Evolutionary conservation across 2,888 invertebrate species (phyloP), one percentile per base, ranked within the genome.

Genomic region (Miltochrista miniata): DNA sequence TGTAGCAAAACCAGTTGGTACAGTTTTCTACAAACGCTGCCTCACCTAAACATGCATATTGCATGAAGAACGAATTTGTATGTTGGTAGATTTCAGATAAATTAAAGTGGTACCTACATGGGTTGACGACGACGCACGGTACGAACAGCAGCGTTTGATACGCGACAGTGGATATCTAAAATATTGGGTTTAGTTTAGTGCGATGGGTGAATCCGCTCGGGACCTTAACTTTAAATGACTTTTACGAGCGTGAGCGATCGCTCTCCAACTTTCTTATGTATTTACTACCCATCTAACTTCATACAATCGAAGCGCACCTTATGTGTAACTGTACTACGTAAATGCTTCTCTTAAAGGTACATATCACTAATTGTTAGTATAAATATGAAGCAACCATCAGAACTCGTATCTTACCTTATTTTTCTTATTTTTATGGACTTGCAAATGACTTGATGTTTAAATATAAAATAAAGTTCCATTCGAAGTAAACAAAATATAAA

Each of bases 401-500:
- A 51, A 53, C 48, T 39, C 41, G 40, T 24, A 24, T 24, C 1
- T 14, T 37, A 48, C 11, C 45, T 54, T 51, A 40, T 36, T 54
- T 51, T 64, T 67, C 40, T 49, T 18, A 64, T 58, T 61, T 55
- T 63, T 53, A 45, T 48, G 34, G 52, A 52, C 35, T 44, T 50
- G 52, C 33, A 39, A 52, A 59, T 38, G 44, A 51, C 53, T 56
- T 55, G 53, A 58, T 57, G 37, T 45, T 54, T 37, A 37, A 15
- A 54, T 18, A 41, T 51, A 69, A 66, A 62, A 59, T 56, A 61
- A 69, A 70, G 61, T 58, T 56, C 45, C 57, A 40, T 56, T 70
- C 59, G 71, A 67, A 67, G 66, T 71, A 72, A 70, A 69, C 66
- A 72, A 72, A 70, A 63, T 65, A 68, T 63, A 56, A 62, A 62